Base-by-base conservation (phyloP, 1,140 invertebrate genomes). In the Drosophila quadrilineata region DNA sequence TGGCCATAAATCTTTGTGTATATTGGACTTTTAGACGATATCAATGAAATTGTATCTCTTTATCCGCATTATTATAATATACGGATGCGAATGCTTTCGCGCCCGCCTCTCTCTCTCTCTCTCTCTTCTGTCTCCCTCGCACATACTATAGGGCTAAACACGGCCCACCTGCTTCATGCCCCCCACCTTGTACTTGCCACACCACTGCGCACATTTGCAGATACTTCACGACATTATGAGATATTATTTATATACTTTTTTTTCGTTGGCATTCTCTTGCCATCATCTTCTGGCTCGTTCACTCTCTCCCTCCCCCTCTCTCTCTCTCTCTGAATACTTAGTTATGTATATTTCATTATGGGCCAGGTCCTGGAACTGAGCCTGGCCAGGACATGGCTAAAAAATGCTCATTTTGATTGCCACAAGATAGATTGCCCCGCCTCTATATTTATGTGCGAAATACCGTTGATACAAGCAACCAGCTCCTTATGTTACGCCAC, bases 1-100 rank as follows among this genome's bases (percentile, higher is more conserved):
- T 62, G 68, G 75, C 52, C 73, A 88, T 88, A 88, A 88, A 88
- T 88, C 87, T 88, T 60, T 9, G 29, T 38, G 69, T 52, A 88
- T 88, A 88, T 88, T 88, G 87, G 77, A 85, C 82, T 85, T 87
- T 88, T 80, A 76, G 87, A 70, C 77, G 79, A 88, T 88, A 88
- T 88, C 87, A 88, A 88, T 87, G 87, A 88, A 88, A 88, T 88
- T 87, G 77, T 88, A 88, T 88, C 87, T 88, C 67, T 85, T 88
- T 87, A 88, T 88, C 87, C 87, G 82, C 87, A 87, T 87, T 85
- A 88, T 88, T 75, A 76, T 88, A 88, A 88, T 88, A 85, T 88
- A 88, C 74, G 73, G 70, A 75, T 85, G 56, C 74, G 70, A 71
- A 57, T 54, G 60, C 53, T 45, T 50, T 48, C 26, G 33, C 62